These are phyloP conservation scores for Lepisosteus osseus DNA, from an alignment of 2,113 vertebrate genomes.

Conservation along the genomic window DNA sequence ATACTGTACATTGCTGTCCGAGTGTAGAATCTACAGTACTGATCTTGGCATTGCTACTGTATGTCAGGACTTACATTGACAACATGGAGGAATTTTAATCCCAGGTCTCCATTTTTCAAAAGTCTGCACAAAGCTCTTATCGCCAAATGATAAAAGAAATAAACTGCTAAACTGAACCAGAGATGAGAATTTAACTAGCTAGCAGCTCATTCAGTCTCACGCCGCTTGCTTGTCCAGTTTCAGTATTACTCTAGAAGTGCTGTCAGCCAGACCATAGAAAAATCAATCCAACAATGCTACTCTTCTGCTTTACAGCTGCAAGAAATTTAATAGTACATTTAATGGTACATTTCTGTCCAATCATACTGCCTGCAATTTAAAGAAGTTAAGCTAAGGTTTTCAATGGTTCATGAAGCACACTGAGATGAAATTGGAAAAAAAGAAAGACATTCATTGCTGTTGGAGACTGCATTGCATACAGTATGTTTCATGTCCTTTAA, in stretches of 20 bases:
- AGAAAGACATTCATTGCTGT: too few relatives aligned
- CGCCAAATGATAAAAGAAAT: too few relatives aligned
- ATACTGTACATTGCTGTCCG: too few relatives aligned
- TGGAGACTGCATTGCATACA: too few relatives aligned
- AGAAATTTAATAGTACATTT: neutral
- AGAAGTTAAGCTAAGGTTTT: neutral
- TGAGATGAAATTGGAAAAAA: slow-evolving; percentile 1
- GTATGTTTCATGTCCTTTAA: too few relatives aligned
- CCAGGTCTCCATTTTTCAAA: too few relatives aligned
- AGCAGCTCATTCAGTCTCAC: neutral
- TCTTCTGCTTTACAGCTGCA: neutral
- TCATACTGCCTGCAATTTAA: neutral
- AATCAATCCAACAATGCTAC: slow-evolving; percentile 1
- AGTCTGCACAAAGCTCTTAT: too few relatives aligned
- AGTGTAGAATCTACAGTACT: too few relatives aligned
- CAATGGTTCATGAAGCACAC: neutral
- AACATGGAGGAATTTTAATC: too few relatives aligned
- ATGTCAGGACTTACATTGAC: too few relatives aligned
- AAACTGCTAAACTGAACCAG: too few relatives aligned
- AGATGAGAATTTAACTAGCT: neutral
- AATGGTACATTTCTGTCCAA: neutral
- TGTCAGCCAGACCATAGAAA: neutral
- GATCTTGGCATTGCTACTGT: too few relatives aligned
- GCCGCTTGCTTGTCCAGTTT: neutral
- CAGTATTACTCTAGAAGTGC: neutral